Evolutionary conservation across 2,797 vertebrate species (phyloP), one percentile per base, ranked within the genome.

Genomic region (Tangara arthus): DNA sequence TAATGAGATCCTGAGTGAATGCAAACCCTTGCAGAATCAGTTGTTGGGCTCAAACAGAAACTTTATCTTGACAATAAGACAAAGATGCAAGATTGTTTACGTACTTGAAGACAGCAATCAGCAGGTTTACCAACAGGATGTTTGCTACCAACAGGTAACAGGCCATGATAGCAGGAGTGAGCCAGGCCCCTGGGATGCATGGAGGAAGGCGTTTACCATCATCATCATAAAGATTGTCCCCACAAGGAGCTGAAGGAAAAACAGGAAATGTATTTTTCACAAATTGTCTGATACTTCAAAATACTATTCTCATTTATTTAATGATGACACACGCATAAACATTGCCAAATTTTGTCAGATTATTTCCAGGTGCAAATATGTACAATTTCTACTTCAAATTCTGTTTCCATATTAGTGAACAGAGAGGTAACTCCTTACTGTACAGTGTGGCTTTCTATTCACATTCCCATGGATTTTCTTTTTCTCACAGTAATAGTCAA

Each of bases 51-150:
- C 52, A 22, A 71, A 79, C 15, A 27, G 57, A 78, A 81, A 88
- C 34, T 68, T 73, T 35, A 28, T 83, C 24, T 76, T 2, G 0
- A 21, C 24, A 56, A 3, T 19, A 83, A 71, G 52, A 59, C 34
- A 64, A 89, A 88, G 37, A 21, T 12, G 5, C 5, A 11, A 1
- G 6, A 37, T 41, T 2, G 3, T 65, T 86, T 78, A 96, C 98
- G 55, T 98, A 99, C 99, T 99, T 99, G 97, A 99, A 99, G 80
- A 99, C 99, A 6, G 99, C 99, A 77, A 99, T 99, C 80, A 99
- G 98, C 92, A 99, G 97, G 97, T 99, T 99, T 91, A 99, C 99
- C 94, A 99, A 97, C 23, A 99, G 98, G 96, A 99, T 99, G 96
- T 99, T 99, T 93, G 99, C 99, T 23, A 99, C 99, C 11, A 99